Evolutionary conservation across 2,113 vertebrate genomes (phyloP), one percentile per base, ranked within the genome.

Genomic region (Pavo muticus): DNA sequence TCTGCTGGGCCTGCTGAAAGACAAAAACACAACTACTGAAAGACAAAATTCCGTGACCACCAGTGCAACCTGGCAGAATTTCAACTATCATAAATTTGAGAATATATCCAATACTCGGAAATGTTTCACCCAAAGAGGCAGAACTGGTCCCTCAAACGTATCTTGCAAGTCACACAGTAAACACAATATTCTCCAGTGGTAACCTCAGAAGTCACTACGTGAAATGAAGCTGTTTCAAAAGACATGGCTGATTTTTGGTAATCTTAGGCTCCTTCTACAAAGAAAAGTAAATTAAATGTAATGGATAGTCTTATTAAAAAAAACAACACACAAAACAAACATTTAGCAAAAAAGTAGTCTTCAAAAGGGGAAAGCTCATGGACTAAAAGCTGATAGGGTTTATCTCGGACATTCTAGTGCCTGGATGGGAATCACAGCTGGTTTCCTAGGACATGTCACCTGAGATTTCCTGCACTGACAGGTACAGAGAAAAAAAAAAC

Each of bases 1-100:
- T 99, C 99, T 69, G 98, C 98, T 97, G 99, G 98, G 76, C 98
- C 99, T 99, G 96, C 81, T 94, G 91, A 97, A 82, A 96, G 44
- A 93, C 11, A 19, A 50, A 91, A 16, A 5, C 92, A 64, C 12
- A 81, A 94, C 85, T 48, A 44, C 44, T 67, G 14, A 91, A 70
- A 65, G 61, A 91, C 4, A 88, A 91, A 93, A 63, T 80, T 84
- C 24, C 25, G 39, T 81, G 94, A 96, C 29, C 85, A 54, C 68
- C 50, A 42, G 78, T 40, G 23, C 8, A 80, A 79, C 83, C 9
- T 63, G 7, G 6, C 48, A 1, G 9, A 83, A 82, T 16, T 67
- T 19, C 87, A 87, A 59, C 48, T 24, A 8, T 14, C 7, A n/a
- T 4, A 57, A 19, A 47, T 65, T 64, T 48, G 8, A 85, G 15